phyloP scores from a whole-genome alignment of 2,888 invertebrate species.

The Tigriopus californicus region DNA sequence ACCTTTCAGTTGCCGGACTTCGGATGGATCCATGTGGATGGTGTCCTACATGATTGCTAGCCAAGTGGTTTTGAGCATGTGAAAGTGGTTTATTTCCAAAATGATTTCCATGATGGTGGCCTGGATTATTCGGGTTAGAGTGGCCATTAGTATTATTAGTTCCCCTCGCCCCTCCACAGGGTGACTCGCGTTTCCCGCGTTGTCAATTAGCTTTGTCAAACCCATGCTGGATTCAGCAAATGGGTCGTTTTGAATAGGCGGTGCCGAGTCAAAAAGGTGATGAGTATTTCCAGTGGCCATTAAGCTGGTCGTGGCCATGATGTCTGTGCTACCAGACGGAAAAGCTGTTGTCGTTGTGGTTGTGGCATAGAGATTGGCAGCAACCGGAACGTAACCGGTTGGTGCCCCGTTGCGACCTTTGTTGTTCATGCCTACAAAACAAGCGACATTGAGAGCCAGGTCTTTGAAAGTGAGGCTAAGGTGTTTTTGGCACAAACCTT shows the following conservation, averaged over 20 bases:
- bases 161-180: conserved; percentile 11
- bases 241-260: conserved; percentile 2
- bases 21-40: background rate
- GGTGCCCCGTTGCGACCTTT: no score
- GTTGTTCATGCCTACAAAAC: background rate
- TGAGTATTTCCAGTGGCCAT: background rate
- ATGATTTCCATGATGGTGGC: no score
- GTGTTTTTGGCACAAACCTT: no score
- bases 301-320: background rate
- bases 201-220: background rate
- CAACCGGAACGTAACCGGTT: no score
- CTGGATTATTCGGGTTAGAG: no score
- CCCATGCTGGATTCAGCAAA: background rate
- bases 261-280: background rate
- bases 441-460: background rate
- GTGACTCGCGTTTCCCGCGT: conserved; percentile 11
- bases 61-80: no score
- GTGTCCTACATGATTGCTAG: no score
- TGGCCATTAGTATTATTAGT: background rate
- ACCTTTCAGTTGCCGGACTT: conserved; percentile 10
- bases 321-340: background rate
- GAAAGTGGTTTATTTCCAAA: no score
- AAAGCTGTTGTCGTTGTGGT: background rate
- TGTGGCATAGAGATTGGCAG: no score
- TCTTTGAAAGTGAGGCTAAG: no score